Percentiles rank a stretch among this genome's conserved stretches.
Evolutionary conservation across 2,797 vertebrate species (phyloP).

Genomic region (Furcifer pardalis): DNA sequence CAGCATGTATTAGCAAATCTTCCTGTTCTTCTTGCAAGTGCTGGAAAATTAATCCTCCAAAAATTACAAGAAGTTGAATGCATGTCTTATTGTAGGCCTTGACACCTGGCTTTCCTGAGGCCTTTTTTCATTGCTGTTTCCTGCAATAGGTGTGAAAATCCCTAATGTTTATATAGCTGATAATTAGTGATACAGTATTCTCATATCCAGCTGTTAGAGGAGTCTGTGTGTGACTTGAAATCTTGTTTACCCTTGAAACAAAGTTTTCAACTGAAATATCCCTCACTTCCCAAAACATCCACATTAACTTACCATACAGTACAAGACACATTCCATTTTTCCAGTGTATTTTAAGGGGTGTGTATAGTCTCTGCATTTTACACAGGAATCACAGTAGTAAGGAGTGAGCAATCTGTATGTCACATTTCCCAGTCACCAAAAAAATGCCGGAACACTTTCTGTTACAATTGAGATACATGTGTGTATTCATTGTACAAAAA

Average conservation of each 20-base stretch:
- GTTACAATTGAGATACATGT: not conserved
- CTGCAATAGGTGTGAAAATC: not conserved
- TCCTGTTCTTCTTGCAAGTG: not conserved
- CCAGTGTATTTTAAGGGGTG: too few relatives aligned
- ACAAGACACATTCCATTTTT: too few relatives aligned
- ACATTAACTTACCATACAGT: too few relatives aligned
- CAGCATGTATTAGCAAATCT: not conserved
- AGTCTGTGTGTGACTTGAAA: not conserved
- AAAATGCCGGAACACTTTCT: not conserved
- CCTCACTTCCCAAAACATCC: not conserved
- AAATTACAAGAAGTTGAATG: not conserved
- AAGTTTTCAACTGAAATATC: not conserved
- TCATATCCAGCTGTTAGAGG: too few relatives aligned
- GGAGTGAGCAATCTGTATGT: not conserved
- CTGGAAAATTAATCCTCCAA: not conserved
- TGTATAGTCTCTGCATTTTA: not conserved
- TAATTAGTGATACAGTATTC: not conserved
- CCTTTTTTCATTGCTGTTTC: too few relatives aligned
- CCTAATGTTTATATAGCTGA: not conserved
- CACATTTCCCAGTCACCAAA: not conserved
- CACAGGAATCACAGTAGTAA: not conserved
- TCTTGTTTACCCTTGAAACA: not conserved
- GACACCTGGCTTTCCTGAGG: not conserved
- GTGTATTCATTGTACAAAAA: not conserved
- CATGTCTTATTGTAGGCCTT: not conserved